phyloP scores from a whole-genome alignment of 2,888 invertebrate genomes.

The Autographa gamma region DNA sequence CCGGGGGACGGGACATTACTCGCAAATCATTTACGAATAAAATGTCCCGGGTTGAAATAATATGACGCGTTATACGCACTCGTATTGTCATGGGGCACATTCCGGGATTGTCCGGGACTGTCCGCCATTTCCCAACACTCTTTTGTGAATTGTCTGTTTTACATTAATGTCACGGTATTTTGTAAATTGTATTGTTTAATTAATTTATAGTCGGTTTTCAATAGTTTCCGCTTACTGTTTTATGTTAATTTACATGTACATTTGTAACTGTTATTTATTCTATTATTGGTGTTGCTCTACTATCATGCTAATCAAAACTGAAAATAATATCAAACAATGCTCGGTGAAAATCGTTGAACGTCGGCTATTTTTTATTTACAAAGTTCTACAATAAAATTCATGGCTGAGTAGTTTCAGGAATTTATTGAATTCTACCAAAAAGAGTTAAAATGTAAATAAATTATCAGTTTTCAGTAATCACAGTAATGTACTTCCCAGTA shows the following conservation, averaged over 20 bases:
- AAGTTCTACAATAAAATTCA: no score
- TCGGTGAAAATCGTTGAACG: not conserved
- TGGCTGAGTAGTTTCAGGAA: no score
- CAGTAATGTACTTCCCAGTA: no score
- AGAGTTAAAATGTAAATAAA: no score
- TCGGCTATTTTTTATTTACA: no score
- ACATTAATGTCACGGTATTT: constrained; percentile 41
- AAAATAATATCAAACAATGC: no score
- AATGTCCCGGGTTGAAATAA: constrained; percentile 73
- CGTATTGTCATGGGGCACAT: constrained; percentile 72
- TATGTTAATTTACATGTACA: not conserved
- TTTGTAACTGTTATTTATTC: not conserved
- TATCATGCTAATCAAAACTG: not conserved
- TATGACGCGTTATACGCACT: constrained; percentile 72
- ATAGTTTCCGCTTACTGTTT: constrained; percentile 8
- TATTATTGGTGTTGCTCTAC: not conserved
- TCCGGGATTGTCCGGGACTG: constrained; percentile 64
- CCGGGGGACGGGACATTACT: constrained; percentile 67
- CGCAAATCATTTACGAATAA: constrained; percentile 73
- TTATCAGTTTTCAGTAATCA: no score
- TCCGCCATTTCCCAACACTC: constrained; percentile 58
- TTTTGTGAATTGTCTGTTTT: constrained; percentile 52
- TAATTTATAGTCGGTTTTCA: constrained; percentile 31
- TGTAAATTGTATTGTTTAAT: constrained; percentile 40
- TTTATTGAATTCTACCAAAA: no score